phyloP scores from a whole-genome alignment of 2,113 vertebrate genomes.

The Cyphomyrus plagiostoma region DNA sequence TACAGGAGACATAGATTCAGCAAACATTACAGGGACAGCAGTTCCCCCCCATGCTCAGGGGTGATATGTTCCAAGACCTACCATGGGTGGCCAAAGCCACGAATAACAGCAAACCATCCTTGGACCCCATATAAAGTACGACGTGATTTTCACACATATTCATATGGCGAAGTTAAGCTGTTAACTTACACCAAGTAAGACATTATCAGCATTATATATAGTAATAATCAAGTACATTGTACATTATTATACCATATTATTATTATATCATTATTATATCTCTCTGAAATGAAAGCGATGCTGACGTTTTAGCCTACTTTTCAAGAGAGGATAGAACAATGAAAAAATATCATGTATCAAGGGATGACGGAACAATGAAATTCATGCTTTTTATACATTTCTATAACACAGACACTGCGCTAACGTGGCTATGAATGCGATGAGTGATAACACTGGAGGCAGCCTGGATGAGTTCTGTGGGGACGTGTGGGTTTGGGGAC shows the following conservation, averaged over 20 bases:
- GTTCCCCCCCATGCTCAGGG: not conserved
- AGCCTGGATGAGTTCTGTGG: not conserved
- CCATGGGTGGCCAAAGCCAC: not conserved
- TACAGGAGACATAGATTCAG: constrained; percentile 36
- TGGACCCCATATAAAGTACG: not conserved
- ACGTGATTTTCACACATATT: not conserved
- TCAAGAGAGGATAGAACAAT: not conserved
- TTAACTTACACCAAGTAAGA: not conserved
- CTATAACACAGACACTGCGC: not conserved
- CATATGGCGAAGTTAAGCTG: not conserved
- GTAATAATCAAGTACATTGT: not conserved
- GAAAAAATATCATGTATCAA: not conserved
- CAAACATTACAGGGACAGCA: not conserved
- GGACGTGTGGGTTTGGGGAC: not conserved
- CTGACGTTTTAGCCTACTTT: not conserved
- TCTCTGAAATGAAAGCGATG: not conserved
- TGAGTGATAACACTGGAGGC: not conserved
- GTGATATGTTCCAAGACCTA: not conserved
- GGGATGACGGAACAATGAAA: not conserved
- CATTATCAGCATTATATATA: not conserved
- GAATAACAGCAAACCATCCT: not conserved
- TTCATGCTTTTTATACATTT: not conserved
- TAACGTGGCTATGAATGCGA: not conserved
- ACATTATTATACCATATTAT: not conserved
- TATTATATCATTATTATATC: not conserved